Conservation (phyloP, 2,113 vertebrate species). For the Myiozetetes cayanensis region DNA sequence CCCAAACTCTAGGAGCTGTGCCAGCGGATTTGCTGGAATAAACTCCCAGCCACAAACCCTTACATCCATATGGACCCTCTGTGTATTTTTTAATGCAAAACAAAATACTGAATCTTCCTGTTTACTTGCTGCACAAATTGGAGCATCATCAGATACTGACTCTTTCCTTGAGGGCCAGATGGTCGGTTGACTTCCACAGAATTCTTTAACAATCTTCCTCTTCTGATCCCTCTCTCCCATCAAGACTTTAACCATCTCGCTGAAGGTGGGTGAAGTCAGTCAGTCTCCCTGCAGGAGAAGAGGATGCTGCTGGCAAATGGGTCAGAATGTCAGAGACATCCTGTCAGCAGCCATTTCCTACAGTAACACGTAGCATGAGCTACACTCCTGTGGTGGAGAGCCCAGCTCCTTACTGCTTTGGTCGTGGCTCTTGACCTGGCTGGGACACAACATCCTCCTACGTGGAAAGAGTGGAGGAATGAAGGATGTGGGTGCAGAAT, state of each 20-base stretch:
- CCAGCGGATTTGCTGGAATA: neutral
- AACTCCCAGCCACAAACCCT: neutral
- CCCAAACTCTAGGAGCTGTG: neutral
- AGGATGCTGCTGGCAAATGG: neutral
- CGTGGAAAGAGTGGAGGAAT: neutral
- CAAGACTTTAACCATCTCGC: neutral
- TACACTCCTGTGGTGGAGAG: neutral
- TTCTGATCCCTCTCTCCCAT: neutral
- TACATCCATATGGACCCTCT: neutral
- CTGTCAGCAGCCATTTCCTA: neutral
- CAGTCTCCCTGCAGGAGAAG: neutral
- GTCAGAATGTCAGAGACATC: neutral
- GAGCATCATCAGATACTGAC: neutral
- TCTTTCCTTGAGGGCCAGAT: neutral
- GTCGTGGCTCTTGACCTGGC: neutral
- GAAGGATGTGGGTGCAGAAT: neutral
- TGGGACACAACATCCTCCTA: neutral
- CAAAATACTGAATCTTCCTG: slow-evolving; percentile 8
- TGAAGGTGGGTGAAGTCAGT: neutral
- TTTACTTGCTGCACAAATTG: neutral
- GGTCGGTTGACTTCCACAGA: neutral
- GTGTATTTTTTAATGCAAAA: neutral
- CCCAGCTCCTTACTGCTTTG: neutral
- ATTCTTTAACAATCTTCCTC: neutral
- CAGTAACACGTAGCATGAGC: neutral